Evolutionary conservation across 2,888 invertebrate genomes (phyloP).

Genomic region (Drosophila birchii): DNA sequence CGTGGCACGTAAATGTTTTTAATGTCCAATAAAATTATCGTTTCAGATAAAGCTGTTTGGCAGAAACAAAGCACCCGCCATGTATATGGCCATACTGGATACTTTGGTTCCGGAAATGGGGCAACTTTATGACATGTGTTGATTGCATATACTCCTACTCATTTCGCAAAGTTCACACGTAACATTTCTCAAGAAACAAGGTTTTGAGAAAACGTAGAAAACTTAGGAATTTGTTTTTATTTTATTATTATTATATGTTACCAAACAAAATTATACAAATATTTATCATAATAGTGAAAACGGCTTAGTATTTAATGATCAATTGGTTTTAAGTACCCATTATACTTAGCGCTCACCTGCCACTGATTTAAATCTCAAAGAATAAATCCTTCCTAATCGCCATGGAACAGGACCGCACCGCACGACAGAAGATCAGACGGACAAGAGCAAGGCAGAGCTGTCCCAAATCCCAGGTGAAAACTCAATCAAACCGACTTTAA

Average conservation of each 20-base stretch:
- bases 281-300: no score
- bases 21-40: slow-evolving; percentile 75
- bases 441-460: slow-evolving; percentile 5
- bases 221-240: no score
- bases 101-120: slow-evolving; percentile 35
- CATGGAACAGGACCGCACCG: slow-evolving; percentile 8
- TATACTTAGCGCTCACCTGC: no score
- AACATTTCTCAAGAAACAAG: not conserved
- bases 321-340: not conserved
- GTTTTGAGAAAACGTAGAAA: not conserved
- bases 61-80: slow-evolving; percentile 35
- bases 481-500: slow-evolving; percentile 34
- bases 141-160: slow-evolving; percentile 29
- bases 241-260: no score
- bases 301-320: not conserved
- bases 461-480: slow-evolving; percentile 20
- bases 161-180: not conserved
- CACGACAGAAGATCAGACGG: slow-evolving; percentile 8
- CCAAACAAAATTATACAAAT: no score
- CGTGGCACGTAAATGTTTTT: slow-evolving; percentile 72
- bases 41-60: slow-evolving; percentile 58
- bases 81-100: slow-evolving; percentile 17
- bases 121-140: slow-evolving; percentile 30
- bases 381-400: not conserved
- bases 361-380: not conserved